These are phyloP conservation scores for Dipodomys stephensi DNA, from an alignment of 2,113 vertebrate genomes.

Conservation along the genomic window DNA sequence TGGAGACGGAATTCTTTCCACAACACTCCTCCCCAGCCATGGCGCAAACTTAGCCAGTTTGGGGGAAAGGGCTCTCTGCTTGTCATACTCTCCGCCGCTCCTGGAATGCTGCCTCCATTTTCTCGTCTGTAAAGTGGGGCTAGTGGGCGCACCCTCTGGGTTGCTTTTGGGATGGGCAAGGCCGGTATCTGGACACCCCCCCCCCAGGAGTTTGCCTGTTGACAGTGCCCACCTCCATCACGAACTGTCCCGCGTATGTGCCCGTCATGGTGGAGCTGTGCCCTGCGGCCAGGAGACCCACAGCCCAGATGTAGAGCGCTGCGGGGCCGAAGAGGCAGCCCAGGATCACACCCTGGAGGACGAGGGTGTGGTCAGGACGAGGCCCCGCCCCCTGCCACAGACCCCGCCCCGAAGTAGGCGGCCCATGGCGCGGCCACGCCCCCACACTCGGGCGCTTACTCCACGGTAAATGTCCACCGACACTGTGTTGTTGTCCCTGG, in stretches of 20 bases:
- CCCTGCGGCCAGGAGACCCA: conserved; percentile 88
- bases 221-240: conserved; percentile 88
- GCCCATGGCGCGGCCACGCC: accelerated
- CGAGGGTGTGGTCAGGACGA: not conserved
- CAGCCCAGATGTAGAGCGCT: conserved; percentile 90
- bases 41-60: not conserved
- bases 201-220: not conserved
- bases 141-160: no score
- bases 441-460: conserved; percentile 79
- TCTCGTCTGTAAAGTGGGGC: conserved; percentile 7
- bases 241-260: conserved; percentile 90
- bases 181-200: no score
- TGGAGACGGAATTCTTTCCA: not conserved
- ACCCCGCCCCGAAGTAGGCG: not conserved
- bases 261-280: conserved; percentile 92
- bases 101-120: not conserved
- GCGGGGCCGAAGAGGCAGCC: conserved; percentile 87
- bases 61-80: not conserved
- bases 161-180: not conserved
- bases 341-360: conserved; percentile 86
- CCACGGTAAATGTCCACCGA: conserved; percentile 89
- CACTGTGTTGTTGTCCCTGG: conserved; percentile 81
- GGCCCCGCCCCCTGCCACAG: not conserved
- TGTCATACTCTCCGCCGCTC: not conserved
- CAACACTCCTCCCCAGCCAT: not conserved